Evolutionary conservation across 2,888 invertebrate genomes (phyloP).

Genomic region (Cheilosia pagana): DNA sequence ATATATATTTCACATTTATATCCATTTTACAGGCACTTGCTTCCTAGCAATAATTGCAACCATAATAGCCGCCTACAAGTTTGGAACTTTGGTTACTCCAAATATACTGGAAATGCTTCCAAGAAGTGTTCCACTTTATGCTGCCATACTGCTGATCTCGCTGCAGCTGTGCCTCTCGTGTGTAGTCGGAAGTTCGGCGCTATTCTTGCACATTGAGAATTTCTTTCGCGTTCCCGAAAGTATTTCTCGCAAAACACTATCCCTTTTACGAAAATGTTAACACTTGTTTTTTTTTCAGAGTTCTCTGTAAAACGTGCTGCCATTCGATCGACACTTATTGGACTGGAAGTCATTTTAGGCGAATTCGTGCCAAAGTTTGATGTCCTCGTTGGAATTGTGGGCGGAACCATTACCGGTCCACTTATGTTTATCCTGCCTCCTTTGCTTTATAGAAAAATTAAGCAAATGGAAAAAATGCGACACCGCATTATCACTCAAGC

Average conservation of each 20-base stretch:
- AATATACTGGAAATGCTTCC: conserved; percentile 89
- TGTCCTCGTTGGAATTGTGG: conserved; percentile 92
- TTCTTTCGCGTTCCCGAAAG: conserved; percentile 87
- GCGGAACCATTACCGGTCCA: conserved; percentile 92
- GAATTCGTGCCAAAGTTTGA: conserved; percentile 94
- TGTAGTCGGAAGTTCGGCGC: conserved; percentile 90
- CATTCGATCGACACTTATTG: conserved; percentile 88
- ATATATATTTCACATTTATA: conserved; percentile 7
- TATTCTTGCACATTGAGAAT: conserved; percentile 93
- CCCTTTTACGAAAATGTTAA: neutral
- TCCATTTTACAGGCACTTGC: conserved; percentile 84
- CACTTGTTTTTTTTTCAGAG: conserved; percentile 84
- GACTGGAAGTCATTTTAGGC: conserved; percentile 89
- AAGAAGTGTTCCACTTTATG: conserved; percentile 86
- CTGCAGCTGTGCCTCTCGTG: conserved; percentile 91
- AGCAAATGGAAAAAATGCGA: conserved; percentile 84
- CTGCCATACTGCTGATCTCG: conserved; percentile 89
- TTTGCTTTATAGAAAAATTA: conserved; percentile 89
- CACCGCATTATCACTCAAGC: conserved; percentile 81
- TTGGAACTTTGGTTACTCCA: conserved; percentile 86
- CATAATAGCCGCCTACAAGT: conserved; percentile 86
- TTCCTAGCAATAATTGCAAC: conserved; percentile 87
- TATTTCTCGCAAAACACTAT: neutral
- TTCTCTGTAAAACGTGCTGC: conserved; percentile 90
- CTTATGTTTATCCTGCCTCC: conserved; percentile 94